Percentiles rank a stretch among this genome's conserved stretches.
phyloP scores from a whole-genome alignment of 2,797 vertebrate species.

The Epinephelus coioides region DNA sequence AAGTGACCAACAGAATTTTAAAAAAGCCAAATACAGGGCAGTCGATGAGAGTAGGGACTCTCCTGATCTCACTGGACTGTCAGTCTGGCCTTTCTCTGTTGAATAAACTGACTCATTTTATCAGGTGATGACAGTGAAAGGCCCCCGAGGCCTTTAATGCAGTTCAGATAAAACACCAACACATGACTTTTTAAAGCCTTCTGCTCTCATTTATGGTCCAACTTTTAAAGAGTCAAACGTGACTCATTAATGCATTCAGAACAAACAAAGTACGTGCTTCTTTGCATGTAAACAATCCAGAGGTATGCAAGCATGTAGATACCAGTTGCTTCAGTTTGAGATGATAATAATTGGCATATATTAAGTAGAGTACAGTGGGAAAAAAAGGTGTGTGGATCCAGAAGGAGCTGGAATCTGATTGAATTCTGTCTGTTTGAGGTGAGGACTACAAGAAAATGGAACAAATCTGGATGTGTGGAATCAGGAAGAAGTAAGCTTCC shows the following conservation, averaged over 20 bases:
- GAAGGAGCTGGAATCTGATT: too few relatives aligned
- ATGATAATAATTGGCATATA: not conserved
- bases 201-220: constrained; percentile 14
- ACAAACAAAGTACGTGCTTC: not conserved
- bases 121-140: constrained; percentile 39
- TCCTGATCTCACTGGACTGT: not conserved
- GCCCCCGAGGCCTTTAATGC: not conserved
- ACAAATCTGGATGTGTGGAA: too few relatives aligned
- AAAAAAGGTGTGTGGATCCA: too few relatives aligned
- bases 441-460: too few relatives aligned
- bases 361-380: not conserved
- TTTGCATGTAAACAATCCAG: constrained; percentile 16
- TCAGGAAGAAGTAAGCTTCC: too few relatives aligned
- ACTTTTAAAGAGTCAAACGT: not conserved
- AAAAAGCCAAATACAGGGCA: not conserved
- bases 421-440: too few relatives aligned
- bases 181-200: constrained; percentile 9
- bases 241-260: constrained; percentile 27
- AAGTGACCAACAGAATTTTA: constrained; percentile 13
- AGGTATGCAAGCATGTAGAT: not conserved
- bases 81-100: constrained; percentile 24
- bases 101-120: constrained; percentile 36
- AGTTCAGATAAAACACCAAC: constrained; percentile 30
- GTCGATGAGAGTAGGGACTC: not conserved
- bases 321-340: not conserved